Base-by-base conservation (phyloP, 2,113 vertebrate genomes). In the Megalops atlanticus region DNA sequence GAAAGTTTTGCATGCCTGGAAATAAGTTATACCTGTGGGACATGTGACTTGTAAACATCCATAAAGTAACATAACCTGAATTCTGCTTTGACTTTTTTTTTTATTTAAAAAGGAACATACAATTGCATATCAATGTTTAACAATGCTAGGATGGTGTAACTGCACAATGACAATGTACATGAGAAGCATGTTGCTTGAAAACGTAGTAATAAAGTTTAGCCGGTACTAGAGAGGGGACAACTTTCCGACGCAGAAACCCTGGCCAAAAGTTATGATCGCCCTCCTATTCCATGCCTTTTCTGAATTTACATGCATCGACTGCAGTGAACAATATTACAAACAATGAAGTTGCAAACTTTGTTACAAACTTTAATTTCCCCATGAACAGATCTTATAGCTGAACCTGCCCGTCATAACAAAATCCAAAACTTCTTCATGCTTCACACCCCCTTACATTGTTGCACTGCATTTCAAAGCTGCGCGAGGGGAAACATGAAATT, bases 81-180 rank as follows among this genome's bases (percentile, higher is more conserved):
- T 91, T 93, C 90, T 90, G 90, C 91, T 83, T 90, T 64, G 24
- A 89, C 89, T 90, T 90, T 90, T 89, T 77, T 89, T 93, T 93
- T 93, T 92, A 92, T 93, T 92, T 74, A 82, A 92, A 93, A 92
- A 92, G 89, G 89, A 91, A 93, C 92, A 93, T 92, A 92, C 92
- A 93, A 90, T 89, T 87, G 92, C 91, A 93, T 92, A 92, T 84
- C 91, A 92, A 89, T 88, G 87, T 90, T 86, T 90, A 83, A 87
- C 83, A 86, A 86, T 87, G 89, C 91, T 92, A 92, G 85, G 88
- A 86, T 89, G 89, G 87, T 91, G 87, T 91, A 85, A 81, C 85
- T 89, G 88, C 92, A 92, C 92, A 87, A 82, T 88, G 91, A 93
- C 90, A 93, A 92, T 91, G 91, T 91, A 93, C 92, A 93, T 91